Evolutionary conservation across 2,113 vertebrate species (phyloP).

Genomic region (Pandion haliaetus): DNA sequence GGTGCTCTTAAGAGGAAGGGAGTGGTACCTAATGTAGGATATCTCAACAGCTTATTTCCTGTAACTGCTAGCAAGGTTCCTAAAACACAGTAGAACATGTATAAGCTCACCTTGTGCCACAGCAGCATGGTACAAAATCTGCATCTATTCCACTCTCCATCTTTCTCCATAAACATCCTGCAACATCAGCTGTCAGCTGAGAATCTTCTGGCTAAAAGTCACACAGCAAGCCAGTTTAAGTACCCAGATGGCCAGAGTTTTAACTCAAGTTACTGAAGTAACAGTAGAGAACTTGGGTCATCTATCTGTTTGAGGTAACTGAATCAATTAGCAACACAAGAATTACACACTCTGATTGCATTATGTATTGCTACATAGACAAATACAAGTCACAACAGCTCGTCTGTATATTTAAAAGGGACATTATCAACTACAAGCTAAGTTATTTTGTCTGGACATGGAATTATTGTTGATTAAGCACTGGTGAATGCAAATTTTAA

Average conservation of each 20-base stretch:
- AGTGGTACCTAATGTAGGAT: not conserved
- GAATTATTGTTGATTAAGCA: not conserved
- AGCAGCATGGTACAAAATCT: not conserved
- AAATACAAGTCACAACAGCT: not conserved
- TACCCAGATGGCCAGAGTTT: constrained; percentile 26
- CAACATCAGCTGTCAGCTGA: not conserved
- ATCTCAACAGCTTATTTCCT: not conserved
- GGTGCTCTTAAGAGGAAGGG: not conserved
- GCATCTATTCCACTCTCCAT: not conserved
- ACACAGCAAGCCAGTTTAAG: constrained; percentile 31
- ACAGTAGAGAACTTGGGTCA: not conserved
- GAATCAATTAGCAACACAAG: not conserved
- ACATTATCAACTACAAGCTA: not conserved
- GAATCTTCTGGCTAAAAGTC: not conserved
- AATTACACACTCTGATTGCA: not conserved
- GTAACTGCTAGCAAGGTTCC: not conserved
- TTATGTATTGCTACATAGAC: not conserved
- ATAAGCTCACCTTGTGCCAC: not conserved
- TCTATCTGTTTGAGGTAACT: not conserved
- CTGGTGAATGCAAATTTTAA: not conserved
- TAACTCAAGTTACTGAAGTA: not conserved
- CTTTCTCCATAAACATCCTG: not conserved
- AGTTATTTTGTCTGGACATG: not conserved
- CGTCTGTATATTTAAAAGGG: not conserved
- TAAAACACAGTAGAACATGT: not conserved